Base-by-base conservation (phyloP, 2,797 vertebrate genomes). In the Pipistrellus nathusii region DNA sequence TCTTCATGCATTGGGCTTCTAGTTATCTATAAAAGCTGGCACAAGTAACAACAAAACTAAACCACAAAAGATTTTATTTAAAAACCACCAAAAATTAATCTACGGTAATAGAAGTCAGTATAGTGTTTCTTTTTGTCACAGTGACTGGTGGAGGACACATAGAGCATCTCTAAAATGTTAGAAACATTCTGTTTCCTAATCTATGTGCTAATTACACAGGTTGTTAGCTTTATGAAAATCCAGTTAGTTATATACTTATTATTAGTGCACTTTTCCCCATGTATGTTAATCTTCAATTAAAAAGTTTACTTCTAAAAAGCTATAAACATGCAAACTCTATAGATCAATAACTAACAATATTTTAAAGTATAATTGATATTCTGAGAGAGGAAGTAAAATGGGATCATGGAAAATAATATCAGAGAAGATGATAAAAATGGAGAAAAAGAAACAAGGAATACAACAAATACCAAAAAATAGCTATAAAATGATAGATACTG, bases 271-370 rank as follows among this genome's bases (percentile, higher is more conserved):
- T 46, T 64, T 85, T 27, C 27, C 15, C 14, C 23, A 48, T 62
- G 5, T 71, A 92, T 73, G 35, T 68, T 85, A 82, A 57, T 23
- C 6, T 84, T 82, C 48, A 62, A 57, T 85, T 68, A 38, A 89
- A n/a, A 86, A 72, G 14, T 90, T 81, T 78, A 25, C 32, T 90
- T 90, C 78, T 66, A 73, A 82, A 76, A 93, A 66, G 21, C 15
- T 86, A 57, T 25, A 57, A 73, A 35, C 8, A 71, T 38, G 15
- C 6, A 23, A 84, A 90, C 18, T 62, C 27, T 85, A 8, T n/a
- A 44, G 14, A 41, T 18, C 20, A 87, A 57, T 77, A 25, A 73
- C 4, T 77, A 68, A n/a, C 21, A 90, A 68, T 53, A 27, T 90
- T 76, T 59, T 96, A 46, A 88, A 83, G 46, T 77, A 46, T 27